Evolutionary conservation across 2,797 vertebrate species (phyloP), one percentile per base, ranked within the genome.

Genomic region (Gallinago stenura): DNA sequence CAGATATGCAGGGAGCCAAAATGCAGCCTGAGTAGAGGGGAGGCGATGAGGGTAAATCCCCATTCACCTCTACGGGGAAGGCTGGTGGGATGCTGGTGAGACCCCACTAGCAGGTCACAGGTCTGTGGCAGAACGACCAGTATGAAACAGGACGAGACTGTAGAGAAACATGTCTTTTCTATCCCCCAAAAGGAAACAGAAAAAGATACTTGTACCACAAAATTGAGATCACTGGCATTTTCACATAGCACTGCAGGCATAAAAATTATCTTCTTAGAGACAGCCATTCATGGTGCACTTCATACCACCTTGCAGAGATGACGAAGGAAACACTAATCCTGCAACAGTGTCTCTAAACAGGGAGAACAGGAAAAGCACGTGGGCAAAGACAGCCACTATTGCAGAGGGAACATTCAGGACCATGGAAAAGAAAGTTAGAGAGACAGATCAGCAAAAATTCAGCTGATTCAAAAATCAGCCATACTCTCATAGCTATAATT

Each of bases 241-340:
- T 54, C 14, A 3, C 54, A 48, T 19, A 54, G 5, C 51, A 11
- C 5, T 66, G 31, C 25, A 91, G 54, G 35, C 15, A 88, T 20
- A 79, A 48, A 72, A 73, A 61, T 69, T 1, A 20, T 26, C 41
- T 76, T 12, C 14, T 14, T 48, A 18, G 43, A 66, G 25, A 30
- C 4, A 65, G 28, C 30, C 8, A 26, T 41, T 86, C 51, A 15
- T 15, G 31, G 15, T 70, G 26, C 9, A n/a, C 20, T 79, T 83
- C 56, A 10, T 15, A 75, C 2, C 48, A 50, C 33, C 16, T 68
- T 51, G 53, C 31, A 79, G 57, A 84, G 57, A 37, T 0, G 0
- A 53, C 28, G 56, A 76, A 61, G 28, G 66, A 68, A 87, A 26
- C 13, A 48, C 5, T 51, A 33, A 53, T 68, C n/a, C 8, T 3